Conservation (phyloP, 2,888 invertebrate species). For the Lottia gigantea region DNA sequence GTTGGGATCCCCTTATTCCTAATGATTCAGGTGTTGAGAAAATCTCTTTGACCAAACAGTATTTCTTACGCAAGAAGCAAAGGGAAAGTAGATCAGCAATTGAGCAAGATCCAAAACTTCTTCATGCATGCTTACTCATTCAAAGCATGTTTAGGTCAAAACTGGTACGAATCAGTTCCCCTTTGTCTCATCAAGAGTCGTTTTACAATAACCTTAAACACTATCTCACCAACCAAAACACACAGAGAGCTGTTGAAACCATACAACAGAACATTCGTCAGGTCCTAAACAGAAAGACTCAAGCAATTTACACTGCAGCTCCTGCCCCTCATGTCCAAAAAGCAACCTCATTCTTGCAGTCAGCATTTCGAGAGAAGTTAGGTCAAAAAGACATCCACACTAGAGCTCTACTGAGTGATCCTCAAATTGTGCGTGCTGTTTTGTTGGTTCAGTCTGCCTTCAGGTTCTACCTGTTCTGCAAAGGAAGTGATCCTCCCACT, state of each 20-base stretch:
- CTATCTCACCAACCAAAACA: background rate
- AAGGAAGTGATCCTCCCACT: background rate
- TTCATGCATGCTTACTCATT: background rate
- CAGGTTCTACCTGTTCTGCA: background rate
- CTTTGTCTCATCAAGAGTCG: background rate
- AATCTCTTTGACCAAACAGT: constrained; percentile 1
- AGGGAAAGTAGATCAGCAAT: background rate
- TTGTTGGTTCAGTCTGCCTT: constrained; percentile 1
- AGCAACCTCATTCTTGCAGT: background rate
- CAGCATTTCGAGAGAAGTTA: background rate
- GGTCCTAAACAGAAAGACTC: background rate
- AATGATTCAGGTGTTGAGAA: constrained; percentile 1
- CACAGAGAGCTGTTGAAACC: background rate
- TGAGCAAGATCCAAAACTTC: background rate
- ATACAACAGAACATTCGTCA: background rate
- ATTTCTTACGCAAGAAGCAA: background rate
- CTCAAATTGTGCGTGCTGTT: background rate
- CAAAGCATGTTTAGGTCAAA: constrained; percentile 2
- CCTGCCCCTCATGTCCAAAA: background rate
- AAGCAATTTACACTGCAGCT: background rate
- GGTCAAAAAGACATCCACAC: background rate
- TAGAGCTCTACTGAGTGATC: background rate
- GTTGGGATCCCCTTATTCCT: background rate
- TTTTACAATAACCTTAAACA: background rate
- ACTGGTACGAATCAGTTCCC: background rate